Evolutionary conservation across 53 echinoderm and acorn worm genomes (phyloP).

Genomic region (Patiria pectinifera): DNA sequence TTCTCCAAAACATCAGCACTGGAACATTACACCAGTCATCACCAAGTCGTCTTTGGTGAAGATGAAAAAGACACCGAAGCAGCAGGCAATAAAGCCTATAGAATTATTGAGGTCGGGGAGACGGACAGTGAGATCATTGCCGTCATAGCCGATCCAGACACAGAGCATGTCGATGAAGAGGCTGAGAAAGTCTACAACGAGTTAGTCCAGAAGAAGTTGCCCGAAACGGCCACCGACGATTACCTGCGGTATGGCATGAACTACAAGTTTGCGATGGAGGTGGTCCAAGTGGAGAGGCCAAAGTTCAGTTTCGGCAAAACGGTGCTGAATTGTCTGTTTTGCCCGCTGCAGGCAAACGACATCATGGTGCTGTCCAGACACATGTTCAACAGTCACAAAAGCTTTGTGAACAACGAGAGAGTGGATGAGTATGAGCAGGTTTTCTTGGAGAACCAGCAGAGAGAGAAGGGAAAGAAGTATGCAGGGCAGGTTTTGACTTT

Average conservation of each 20-base stretch:
- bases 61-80: neutral
- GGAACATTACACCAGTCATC: slow-evolving; percentile 67
- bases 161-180: slow-evolving; percentile 12
- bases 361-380: slow-evolving; percentile 39
- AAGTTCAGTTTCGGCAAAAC: slow-evolving; percentile 61
- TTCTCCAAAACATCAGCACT: slow-evolving; percentile 17
- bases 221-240: slow-evolving; percentile 15
- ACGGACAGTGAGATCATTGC: slow-evolving; percentile 37
- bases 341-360: slow-evolving; percentile 27
- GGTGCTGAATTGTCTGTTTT: slow-evolving; percentile 48
- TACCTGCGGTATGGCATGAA: slow-evolving; percentile 24
- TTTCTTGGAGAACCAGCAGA: slow-evolving; percentile 48
- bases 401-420: slow-evolving; percentile 62
- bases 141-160: slow-evolving; percentile 24
- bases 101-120: slow-evolving; percentile 37
- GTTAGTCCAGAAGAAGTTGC: slow-evolving; percentile 8
- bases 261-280: slow-evolving; percentile 50
- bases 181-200: neutral
- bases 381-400: slow-evolving; percentile 51
- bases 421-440: slow-evolving; percentile 20
- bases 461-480: slow-evolving; percentile 46
- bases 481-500: slow-evolving; percentile 57
- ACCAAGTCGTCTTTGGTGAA: slow-evolving; percentile 42
- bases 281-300: slow-evolving; percentile 19
- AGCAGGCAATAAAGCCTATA: neutral